Percentiles rank a stretch among this genome's conserved stretches.
Conservation (phyloP, 2,797 vertebrate species). For the Megaceryle alcyon region DNA sequence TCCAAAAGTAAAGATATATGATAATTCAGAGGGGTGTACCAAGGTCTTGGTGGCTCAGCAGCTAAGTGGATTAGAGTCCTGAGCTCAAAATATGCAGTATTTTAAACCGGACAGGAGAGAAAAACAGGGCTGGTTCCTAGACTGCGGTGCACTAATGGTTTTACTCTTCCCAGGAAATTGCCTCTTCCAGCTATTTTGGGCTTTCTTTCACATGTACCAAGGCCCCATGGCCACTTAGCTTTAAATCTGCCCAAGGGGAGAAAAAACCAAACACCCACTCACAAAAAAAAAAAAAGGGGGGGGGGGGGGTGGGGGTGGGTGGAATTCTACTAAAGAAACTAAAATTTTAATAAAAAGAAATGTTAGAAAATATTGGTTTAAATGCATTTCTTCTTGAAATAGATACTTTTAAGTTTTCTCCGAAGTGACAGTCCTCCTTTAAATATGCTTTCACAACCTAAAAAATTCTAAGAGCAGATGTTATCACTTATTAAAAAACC, state of each 20-base stretch:
- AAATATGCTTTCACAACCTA: neutral
- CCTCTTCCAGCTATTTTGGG: neutral
- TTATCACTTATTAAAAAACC: neutral
- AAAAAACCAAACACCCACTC: no score
- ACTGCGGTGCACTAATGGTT: neutral
- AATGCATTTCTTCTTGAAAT: neutral
- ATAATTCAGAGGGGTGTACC: neutral
- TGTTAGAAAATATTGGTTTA: neutral
- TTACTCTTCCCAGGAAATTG: neutral
- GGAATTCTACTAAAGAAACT: neutral
- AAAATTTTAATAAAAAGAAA: neutral
- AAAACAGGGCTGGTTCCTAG: neutral
- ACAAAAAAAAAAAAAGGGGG: neutral
- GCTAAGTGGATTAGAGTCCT: neutral
- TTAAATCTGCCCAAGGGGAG: neutral
- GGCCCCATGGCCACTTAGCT: no score
- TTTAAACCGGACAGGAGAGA: neutral
- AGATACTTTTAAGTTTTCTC: neutral
- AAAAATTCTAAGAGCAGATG: neutral
- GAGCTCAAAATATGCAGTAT: neutral
- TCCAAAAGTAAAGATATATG: accelerated
- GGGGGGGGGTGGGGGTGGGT: no score
- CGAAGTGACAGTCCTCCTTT: neutral
- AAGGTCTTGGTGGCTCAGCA: neutral
- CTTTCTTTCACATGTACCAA: neutral